Evolutionary conservation across 37 sponge, comb jelly and placozoan species (phyloP).

Genomic region (Theonella swinhoei): DNA sequence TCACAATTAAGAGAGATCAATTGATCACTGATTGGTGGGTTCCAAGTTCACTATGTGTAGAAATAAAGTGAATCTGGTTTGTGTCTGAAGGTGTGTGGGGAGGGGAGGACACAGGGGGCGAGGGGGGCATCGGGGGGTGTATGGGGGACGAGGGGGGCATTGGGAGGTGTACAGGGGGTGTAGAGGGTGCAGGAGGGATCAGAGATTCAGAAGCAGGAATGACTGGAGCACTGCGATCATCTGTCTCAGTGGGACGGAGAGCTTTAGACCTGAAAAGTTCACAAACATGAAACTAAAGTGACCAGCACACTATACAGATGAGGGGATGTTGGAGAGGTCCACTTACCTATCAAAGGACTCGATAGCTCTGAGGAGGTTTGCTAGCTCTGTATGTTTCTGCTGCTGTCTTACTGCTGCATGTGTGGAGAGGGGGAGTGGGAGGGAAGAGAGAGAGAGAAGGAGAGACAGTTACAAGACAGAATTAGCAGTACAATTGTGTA

Average conservation of each 20-base stretch:
- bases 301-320: too few species aligned
- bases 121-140: not conserved
- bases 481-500: too few species aligned
- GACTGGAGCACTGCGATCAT: conserved; percentile 5
- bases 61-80: not conserved
- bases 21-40: too few species aligned
- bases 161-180: not conserved
- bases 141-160: not conserved
- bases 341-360: conserved; percentile 40
- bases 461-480: too few species aligned
- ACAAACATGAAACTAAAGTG: too few species aligned
- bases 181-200: not conserved
- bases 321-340: not conserved
- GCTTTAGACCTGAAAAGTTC: not conserved
- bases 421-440: not conserved
- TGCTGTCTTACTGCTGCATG: conserved; percentile 21
- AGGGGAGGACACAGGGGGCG: not conserved
- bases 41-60: conserved; percentile 41
- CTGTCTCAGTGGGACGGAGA: not conserved
- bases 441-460: not conserved
- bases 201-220: not conserved
- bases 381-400: conserved; percentile 3
- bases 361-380: conserved; percentile 7
- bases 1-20: too few species aligned
- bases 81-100: not conserved